A percentile compares a stretch with the other conserved stretches of the same genome.
These are phyloP conservation scores for Brachyhypopomus occidentalis DNA, from an alignment of 2,113 vertebrate genomes.

Conservation along the genomic window DNA sequence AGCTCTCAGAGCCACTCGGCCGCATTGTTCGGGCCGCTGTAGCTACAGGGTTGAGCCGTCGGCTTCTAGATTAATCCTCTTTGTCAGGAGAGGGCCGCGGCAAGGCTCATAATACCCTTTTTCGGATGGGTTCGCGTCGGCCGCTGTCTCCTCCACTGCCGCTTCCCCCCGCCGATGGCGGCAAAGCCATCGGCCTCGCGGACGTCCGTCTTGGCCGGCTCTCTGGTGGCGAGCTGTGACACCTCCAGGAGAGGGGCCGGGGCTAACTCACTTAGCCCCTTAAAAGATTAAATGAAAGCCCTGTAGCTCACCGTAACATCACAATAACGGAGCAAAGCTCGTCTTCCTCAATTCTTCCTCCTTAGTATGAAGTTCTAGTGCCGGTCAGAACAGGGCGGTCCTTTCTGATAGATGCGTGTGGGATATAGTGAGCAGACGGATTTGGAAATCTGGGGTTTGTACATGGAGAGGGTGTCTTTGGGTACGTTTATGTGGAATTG, in stretches of 20 bases:
- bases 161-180: neutral
- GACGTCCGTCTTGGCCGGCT: neutral
- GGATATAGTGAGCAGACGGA: neutral
- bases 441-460: slow-evolving; percentile 19
- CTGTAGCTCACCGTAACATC: neutral
- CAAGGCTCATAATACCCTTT: slow-evolving; percentile 38
- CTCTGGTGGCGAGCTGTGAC: neutral
- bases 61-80: slow-evolving; percentile 50
- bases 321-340: neutral
- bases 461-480: neutral
- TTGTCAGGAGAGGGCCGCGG: slow-evolving; percentile 48
- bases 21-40: slow-evolving; percentile 34
- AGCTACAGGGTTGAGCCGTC: slow-evolving; percentile 28
- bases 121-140: slow-evolving; percentile 29
- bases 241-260: neutral
- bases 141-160: neutral
- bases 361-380: neutral
- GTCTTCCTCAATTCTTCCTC: neutral
- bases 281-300: slow-evolving; percentile 25
- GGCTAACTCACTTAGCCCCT: neutral
- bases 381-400: neutral
- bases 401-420: neutral
- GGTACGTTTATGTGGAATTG: slow-evolving; percentile 15
- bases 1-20: slow-evolving; percentile 28
- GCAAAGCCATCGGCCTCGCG: too few relatives aligned